A percentile compares a stretch with the other conserved stretches of the same genome.
Evolutionary conservation across 2,113 vertebrate species (phyloP).

Genomic region (Bagarius yarrelli): DNA sequence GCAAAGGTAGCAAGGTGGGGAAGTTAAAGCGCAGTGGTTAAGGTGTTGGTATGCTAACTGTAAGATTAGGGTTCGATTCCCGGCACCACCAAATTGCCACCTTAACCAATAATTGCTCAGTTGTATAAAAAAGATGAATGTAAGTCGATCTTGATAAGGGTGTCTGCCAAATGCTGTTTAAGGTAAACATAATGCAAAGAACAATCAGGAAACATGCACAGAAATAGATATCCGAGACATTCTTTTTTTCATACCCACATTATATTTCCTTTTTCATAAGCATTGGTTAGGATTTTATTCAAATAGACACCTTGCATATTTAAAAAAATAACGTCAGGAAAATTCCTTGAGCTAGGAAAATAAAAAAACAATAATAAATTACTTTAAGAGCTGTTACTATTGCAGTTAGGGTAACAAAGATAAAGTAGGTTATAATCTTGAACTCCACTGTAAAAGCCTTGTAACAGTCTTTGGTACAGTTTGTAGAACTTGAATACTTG

Average conservation of each 20-base stretch:
- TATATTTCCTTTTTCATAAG: neutral
- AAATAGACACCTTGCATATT: neutral
- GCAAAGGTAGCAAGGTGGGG: neutral
- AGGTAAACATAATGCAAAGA: neutral
- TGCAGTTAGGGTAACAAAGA: neutral
- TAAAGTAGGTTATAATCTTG: neutral
- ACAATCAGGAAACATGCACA: constrained; percentile 41
- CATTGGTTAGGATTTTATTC: neutral
- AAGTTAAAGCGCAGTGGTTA: too few species aligned
- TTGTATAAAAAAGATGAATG: too few species aligned
- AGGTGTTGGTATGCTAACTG: too few species aligned
- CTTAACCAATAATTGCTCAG: too few species aligned
- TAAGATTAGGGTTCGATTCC: too few species aligned
- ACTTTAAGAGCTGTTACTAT: neutral
- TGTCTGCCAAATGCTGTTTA: too few species aligned
- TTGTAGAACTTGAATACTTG: neutral
- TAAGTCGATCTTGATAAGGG: too few species aligned
- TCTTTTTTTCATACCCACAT: neutral
- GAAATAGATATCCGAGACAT: constrained; percentile 18
- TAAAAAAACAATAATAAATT: neutral
- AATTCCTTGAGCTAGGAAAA: neutral
- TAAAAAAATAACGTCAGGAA: neutral
- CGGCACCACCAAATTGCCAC: too few species aligned
- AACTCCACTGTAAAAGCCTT: neutral
- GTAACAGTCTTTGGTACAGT: neutral